These are phyloP conservation scores for Rhynchotus rufescens DNA, from an alignment of 2,797 vertebrate species.

Conservation along the genomic window DNA sequence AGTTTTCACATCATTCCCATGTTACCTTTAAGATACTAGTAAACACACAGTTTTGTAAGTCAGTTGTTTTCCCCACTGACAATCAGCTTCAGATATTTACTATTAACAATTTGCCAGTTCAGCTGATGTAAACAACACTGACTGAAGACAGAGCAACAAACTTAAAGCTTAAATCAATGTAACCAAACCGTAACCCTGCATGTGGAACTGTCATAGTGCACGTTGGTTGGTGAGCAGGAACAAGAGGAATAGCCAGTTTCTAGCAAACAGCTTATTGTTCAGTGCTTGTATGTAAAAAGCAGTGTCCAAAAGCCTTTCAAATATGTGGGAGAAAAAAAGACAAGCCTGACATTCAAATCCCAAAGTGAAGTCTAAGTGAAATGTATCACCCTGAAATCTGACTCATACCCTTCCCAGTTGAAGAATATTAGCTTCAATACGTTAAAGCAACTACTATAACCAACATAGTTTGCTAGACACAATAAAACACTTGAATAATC, in stretches of 20 bases:
- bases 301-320: constrained; percentile 34
- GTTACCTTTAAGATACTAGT: background rate
- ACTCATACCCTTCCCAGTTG: constrained; percentile 40
- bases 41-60: background rate
- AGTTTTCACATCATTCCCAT: background rate
- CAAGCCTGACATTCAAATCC: constrained; percentile 67
- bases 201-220: background rate
- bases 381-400: constrained; percentile 40
- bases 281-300: constrained; percentile 39
- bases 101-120: background rate
- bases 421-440: constrained; percentile 42
- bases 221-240: constrained; percentile 18
- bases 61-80: background rate
- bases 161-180: background rate
- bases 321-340: constrained; percentile 53
- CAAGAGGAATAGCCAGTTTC: background rate
- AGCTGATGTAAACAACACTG: background rate
- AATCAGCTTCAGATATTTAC: background rate
- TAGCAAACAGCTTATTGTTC: constrained; percentile 20
- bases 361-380: constrained; percentile 21
- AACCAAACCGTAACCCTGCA: background rate
- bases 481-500: constrained; percentile 3
- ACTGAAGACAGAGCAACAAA: background rate
- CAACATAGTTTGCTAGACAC: background rate
- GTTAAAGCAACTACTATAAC: constrained; percentile 19